Percentiles rank a stretch among this genome's conserved stretches.
Conservation (phyloP, 2,113 vertebrate genomes). For the Rhynchomys soricoides region DNA sequence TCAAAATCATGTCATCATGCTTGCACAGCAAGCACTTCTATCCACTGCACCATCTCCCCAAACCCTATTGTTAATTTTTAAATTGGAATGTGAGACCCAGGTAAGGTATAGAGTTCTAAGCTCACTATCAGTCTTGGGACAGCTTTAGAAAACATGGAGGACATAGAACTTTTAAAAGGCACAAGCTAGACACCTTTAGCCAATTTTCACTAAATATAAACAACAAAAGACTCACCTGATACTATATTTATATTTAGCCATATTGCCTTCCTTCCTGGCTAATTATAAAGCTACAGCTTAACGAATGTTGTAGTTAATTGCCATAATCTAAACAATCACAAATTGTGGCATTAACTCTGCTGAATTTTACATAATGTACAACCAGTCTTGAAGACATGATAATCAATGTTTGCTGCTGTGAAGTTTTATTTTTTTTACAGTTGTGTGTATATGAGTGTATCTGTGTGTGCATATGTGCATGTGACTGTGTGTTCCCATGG, state of each 20-base stretch:
- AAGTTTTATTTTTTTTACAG: neutral
- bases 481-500: no score
- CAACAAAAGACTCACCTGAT: neutral
- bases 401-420: neutral
- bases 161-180: neutral
- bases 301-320: neutral
- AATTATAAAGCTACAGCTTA: neutral
- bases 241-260: neutral
- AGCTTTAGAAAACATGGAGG: neutral
- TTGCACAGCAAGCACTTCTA: neutral
- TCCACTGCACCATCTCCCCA: neutral
- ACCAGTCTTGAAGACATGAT: constrained; percentile 5
- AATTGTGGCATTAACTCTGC: neutral
- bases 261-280: neutral
- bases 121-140: neutral
- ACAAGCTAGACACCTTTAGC: neutral
- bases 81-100: constrained; percentile 6
- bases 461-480: neutral
- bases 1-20: neutral
- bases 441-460: neutral
- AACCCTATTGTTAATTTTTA: neutral
- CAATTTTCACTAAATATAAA: constrained; percentile 40
- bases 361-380: neutral
- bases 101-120: neutral
- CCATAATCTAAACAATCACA: neutral